phyloP scores from a whole-genome alignment of 92 coral and sea anemone genomes.

The Umimayanthus chanpuru region DNA sequence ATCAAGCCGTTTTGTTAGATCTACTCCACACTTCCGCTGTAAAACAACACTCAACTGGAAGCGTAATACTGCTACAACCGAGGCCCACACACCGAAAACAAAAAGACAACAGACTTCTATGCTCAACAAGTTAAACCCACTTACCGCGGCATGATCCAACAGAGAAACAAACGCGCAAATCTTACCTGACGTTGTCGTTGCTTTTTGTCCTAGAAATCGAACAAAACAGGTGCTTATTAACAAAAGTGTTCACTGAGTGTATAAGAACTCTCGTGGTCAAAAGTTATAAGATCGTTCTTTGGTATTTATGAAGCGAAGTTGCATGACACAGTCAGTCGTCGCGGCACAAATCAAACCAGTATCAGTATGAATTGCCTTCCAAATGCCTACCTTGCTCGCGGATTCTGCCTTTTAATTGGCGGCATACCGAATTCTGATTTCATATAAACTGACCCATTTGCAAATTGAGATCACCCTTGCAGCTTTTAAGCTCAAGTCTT shows the following conservation, averaged over 20 bases:
- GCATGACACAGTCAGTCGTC: background rate
- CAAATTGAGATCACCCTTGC: background rate
- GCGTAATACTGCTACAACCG: background rate
- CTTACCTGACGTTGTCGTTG: conserved; percentile 38
- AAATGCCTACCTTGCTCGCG: conserved; percentile 32
- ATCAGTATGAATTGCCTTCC: background rate
- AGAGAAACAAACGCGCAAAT: background rate
- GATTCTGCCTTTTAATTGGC: conserved; percentile 38
- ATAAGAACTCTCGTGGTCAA: background rate
- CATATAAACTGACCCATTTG: background rate
- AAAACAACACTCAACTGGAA: conserved; percentile 19
- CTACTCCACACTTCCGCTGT: conserved; percentile 35
- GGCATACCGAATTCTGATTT: conserved; percentile 33
- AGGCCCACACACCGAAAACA: background rate
- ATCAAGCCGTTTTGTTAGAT: conserved; percentile 5
- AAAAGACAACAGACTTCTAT: background rate
- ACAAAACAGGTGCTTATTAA: conserved; percentile 37
- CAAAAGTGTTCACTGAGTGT: background rate
- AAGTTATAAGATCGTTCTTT: background rate
- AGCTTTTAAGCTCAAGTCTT: conserved; percentile 4
- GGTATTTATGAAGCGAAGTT: background rate
- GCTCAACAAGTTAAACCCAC: background rate
- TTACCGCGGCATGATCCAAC: background rate
- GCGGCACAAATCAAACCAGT: background rate
- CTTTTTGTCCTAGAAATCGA: conserved; percentile 39